Conservation (phyloP, 2,888 invertebrate species). For the Morpho deidamia region DNA sequence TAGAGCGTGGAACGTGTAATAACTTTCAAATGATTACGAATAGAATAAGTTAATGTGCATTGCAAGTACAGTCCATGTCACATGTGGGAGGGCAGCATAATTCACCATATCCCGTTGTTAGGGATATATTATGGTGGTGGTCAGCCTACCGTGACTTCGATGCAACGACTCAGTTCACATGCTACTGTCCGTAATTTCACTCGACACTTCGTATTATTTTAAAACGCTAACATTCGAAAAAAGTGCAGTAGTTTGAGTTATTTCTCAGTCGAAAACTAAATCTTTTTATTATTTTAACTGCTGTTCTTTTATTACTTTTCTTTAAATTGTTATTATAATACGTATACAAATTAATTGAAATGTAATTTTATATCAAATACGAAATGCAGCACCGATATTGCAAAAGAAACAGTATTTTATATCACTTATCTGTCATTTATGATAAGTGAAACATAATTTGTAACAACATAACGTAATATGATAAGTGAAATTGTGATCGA, state of each 20-base stretch:
- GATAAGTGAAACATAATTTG: background rate
- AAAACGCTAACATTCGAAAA: background rate
- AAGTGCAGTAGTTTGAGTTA: too few species aligned
- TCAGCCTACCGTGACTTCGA: constrained; percentile 45
- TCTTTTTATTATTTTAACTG: too few species aligned
- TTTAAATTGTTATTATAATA: too few species aligned
- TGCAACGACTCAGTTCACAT: constrained; percentile 34
- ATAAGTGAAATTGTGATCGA: background rate
- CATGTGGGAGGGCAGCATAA: constrained; percentile 61
- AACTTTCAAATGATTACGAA: constrained; percentile 1
- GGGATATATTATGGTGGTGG: constrained; percentile 54
- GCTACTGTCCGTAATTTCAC: constrained; percentile 35
- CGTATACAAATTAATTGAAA: too few species aligned
- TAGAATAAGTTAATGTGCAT: constrained; percentile 14
- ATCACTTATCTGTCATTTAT: background rate
- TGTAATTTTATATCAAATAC: background rate
- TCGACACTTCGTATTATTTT: background rate
- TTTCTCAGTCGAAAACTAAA: too few species aligned
- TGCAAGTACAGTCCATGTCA: constrained; percentile 27
- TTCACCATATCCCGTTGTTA: constrained; percentile 69
- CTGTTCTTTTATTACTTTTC: too few species aligned
- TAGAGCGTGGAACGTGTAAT: background rate
- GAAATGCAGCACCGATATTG: background rate
- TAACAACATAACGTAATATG: background rate
- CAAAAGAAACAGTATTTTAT: background rate